Evolutionary conservation across 2,888 invertebrate species (phyloP), one percentile per base, ranked within the genome.

Genomic region (Pherbina coryleti): DNA sequence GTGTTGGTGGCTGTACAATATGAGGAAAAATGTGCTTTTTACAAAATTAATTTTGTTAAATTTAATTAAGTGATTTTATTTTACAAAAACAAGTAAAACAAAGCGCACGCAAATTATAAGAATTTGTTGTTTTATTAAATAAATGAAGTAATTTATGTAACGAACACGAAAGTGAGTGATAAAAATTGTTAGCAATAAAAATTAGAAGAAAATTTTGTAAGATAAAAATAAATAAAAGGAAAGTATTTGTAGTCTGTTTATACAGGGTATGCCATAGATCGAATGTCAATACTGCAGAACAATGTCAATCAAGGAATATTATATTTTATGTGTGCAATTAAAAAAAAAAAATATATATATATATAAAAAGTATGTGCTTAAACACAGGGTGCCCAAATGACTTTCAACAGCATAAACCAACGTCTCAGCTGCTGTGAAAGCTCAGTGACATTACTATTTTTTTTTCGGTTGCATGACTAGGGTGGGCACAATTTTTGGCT

Each of bases 171-270:
- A 78, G 22, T 70, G 37, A 72, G 34, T 70, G n/a, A 71, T 67
- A 78, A 69, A 76, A 25, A 66, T 72, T 80, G 79, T 80, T 81
- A 81, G 79, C 57, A 76, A 76, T 76, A 28, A 57, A 57, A 73
- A 53, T 75, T 62, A 75, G 44, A 80, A 76, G 72, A 60, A 64
- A 70, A 78, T 69, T 64, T 67, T 72, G 76, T 75, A 76, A 80
- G 81, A 84, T 82, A 84, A 83, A 67, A 37, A 73, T 49, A 70
- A 76, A 76, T 67, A 78, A 78, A 80, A 60, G 74, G 67, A 77
- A 79, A 62, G 25, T 64, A 34, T 28, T 64, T 64, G 17, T 34
- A 64, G 44, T 44, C 14, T 44, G 44, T 44, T 11, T 44, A 31
- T 31, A 64, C n/a, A 64, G 64, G 19, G 17, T 31, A 19, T 37